These are phyloP conservation scores for Saxidomus purpurata DNA, from an alignment of 1,140 invertebrate species.

Conservation along the genomic window DNA sequence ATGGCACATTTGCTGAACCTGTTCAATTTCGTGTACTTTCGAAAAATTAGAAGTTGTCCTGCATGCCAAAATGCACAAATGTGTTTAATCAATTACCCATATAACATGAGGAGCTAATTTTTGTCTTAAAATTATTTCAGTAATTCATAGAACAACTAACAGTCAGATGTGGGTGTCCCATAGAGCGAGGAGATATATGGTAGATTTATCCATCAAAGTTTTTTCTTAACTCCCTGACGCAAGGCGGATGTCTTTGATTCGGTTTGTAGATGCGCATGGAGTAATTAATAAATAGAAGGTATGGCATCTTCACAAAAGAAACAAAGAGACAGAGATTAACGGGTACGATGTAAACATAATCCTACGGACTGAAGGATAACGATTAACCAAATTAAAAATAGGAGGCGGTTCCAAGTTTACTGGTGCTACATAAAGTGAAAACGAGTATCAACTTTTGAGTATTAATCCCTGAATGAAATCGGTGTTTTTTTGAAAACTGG, in stretches of 20 bases:
- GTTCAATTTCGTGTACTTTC: constrained; percentile 63
- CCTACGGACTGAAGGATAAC: not conserved
- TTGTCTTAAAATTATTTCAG: constrained; percentile 53
- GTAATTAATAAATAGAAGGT: constrained; percentile 5
- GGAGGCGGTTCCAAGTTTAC: not conserved
- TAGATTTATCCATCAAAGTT: constrained; percentile 17
- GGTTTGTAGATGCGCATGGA: not conserved
- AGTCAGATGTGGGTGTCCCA: constrained; percentile 41
- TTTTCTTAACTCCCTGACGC: constrained; percentile 6
- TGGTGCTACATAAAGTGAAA: not conserved
- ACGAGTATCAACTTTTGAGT: not conserved
- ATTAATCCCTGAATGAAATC: constrained; percentile 22
- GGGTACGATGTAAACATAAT: not conserved
- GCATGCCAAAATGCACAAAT: constrained; percentile 65
- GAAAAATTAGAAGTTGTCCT: constrained; percentile 59
- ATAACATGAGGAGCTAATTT: constrained; percentile 58
- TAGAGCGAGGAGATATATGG: not conserved
- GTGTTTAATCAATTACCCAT: constrained; percentile 67
- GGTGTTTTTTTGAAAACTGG: not conserved
- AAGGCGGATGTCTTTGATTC: constrained; percentile 31
- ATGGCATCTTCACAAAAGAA: constrained; percentile 8
- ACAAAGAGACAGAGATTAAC: constrained; percentile 21
- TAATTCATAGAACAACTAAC: constrained; percentile 35
- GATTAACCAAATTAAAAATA: not conserved
- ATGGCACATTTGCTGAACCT: constrained; percentile 16